Base-by-base conservation (phyloP, 1,140 invertebrate species). In the Planococcus citri region DNA sequence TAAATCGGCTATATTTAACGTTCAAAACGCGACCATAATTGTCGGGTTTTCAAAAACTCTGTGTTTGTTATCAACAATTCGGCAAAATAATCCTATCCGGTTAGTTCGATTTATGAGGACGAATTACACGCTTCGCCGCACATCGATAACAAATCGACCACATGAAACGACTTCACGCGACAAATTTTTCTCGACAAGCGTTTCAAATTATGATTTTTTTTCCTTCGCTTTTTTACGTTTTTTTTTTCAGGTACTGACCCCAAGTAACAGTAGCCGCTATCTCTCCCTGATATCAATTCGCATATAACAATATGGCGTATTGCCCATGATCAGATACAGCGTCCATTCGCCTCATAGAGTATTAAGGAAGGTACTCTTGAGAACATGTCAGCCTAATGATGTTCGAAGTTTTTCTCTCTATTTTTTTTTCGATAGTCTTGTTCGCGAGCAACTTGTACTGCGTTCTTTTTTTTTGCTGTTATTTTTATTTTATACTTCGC, bases 1-100 rank as follows among this genome's bases (percentile, higher is more conserved):
- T 51, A 51, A 51, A 51, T 51, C 41, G 41, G 41, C 41, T 51
- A 51, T 51, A 51, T 51, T 51, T 51, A 51, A 51, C 41, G 41
- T 51, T 6, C n/a, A 14, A 37, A 51, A 51, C 41, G 41, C 41
- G 41, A 51, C 41, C 41, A 51, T 51, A 51, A 51, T 51, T 51
- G 41, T 51, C 41, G 41, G 41, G 41, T 51, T 51, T 51, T 51
- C 6, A 9, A 51, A 51, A 51, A 51, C 41, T 51, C 6, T 20
- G 3, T 51, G 41, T 51, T 37, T 37, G 33, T 37, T 37, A n/a
- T 51, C 17, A 51, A 9, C 41, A 20, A 51, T 51, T 51, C 41
- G 41, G 12, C 41, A 51, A 51, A 51, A 51, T 51, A 51, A 20
- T 51, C 41, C 33, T 51, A 51, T 51, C 41, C 41, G 41, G 41